phyloP scores from a whole-genome alignment of 2,888 invertebrate genomes.

The Balanococcus diminutus region DNA sequence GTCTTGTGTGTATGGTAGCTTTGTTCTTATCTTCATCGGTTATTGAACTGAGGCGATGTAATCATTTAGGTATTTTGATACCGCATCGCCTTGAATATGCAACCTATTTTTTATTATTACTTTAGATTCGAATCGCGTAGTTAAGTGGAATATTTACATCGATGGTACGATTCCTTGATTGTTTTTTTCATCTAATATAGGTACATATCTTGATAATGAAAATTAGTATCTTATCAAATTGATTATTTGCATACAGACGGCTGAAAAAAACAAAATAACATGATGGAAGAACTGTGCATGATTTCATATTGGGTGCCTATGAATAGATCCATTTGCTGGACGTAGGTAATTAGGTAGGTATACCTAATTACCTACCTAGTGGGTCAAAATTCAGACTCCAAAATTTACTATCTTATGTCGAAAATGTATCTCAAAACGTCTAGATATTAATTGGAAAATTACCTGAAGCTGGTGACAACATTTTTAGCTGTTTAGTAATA shows the following conservation, averaged over 20 bases:
- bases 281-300: neutral
- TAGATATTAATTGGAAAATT: too few relatives aligned
- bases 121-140: neutral
- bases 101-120: neutral
- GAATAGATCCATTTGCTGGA: too few relatives aligned
- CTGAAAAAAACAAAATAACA: neutral
- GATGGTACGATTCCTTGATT: neutral
- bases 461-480: too few relatives aligned
- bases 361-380: too few relatives aligned
- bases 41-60: neutral
- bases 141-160: neutral
- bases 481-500: too few relatives aligned
- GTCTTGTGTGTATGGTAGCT: neutral
- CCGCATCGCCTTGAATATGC: neutral
- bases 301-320: too few relatives aligned
- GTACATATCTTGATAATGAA: neutral
- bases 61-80: neutral
- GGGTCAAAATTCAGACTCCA: too few relatives aligned
- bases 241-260: neutral
- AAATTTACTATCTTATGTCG: too few relatives aligned
- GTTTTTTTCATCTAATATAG: neutral
- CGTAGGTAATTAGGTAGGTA: too few relatives aligned
- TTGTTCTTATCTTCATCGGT: neutral
- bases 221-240: neutral
- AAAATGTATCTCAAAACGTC: too few relatives aligned